Evolutionary conservation across 35 echinoderm and acorn worm species (phyloP), one percentile per base, ranked within the genome.

Genomic region (Lytechinus variegatus): DNA sequence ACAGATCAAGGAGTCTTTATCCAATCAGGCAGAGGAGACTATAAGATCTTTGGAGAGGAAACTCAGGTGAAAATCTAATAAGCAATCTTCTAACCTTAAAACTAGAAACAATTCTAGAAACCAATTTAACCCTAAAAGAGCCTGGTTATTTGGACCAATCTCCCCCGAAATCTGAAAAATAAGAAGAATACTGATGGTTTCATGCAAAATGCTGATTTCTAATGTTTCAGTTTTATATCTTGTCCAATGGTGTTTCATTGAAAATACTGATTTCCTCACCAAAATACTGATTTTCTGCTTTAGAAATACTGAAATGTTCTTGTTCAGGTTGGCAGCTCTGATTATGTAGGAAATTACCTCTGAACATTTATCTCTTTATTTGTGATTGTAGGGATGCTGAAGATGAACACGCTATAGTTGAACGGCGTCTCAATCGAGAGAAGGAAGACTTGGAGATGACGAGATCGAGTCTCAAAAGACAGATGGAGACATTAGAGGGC

Each of bases 361-460:
- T 52, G 33, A 27, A 60, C 16, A 60, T 79, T 79, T 4, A 24
- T n/a, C 8, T 0, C 33, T 28, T 54, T 8, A 54, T 89, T 60
- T 51, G 16, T 90, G 56, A 10, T 94, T 52, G 4, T 55, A 98
- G 97, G 61, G 93, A 96, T 79, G 27, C 87, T 13, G 97, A 98
- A 57, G 96, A 98, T 19, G 96, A 96, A n/a, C 56, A 91, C 58
- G 53, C 71, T 2, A 54, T 94, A 6, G 56, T 92, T 5, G 96
- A 95, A 12, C 86, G 97, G 1, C 95, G 95, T 27, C 94, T 96
- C 14, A 96, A 97, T 28, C 94, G 94, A 16, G 58, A 95, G 56
- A 94, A 86, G 54, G 96, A 97, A 9, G 96, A 98, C 61, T n/a
- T 98, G 27, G 87, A 97, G 27, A 29, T 92, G 10, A 89, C 72